Conservation (phyloP, 1,140 invertebrate species). For the Aporrectodea caliginosa region DNA sequence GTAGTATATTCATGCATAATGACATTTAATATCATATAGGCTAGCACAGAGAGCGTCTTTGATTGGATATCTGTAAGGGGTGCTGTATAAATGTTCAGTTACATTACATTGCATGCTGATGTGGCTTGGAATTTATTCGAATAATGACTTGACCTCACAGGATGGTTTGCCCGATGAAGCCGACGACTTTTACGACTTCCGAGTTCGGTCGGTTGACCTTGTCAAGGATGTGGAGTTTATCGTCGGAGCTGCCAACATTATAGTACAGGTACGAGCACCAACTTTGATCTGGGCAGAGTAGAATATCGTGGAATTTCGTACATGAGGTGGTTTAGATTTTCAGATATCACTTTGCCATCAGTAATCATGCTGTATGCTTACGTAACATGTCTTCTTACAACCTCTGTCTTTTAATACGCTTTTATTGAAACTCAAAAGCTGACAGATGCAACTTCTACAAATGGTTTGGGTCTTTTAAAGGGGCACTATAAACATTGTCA, state of each 20-base stretch:
- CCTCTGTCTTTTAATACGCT: neutral
- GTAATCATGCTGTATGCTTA: conserved; percentile 44
- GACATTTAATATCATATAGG: no score
- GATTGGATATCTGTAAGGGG: no score
- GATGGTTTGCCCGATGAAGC: conserved; percentile 81
- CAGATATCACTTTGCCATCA: neutral
- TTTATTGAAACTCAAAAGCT: no score
- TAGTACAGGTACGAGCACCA: conserved; percentile 84
- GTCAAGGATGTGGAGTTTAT: conserved; percentile 98
- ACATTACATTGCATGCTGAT: no score
- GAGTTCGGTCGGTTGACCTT: conserved; percentile 81
- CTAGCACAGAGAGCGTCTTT: no score
- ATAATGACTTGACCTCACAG: no score
- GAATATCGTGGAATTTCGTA: no score
- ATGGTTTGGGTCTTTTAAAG: neutral
- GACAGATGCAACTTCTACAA: no score
- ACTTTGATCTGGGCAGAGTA: no score
- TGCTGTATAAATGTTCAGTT: no score
- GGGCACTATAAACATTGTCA: neutral
- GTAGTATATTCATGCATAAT: no score
- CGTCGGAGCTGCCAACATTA: conserved; percentile 84
- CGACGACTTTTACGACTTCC: conserved; percentile 83
- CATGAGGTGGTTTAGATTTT: neutral
- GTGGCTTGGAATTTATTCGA: no score
- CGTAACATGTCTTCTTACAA: neutral